A percentile compares a stretch with the other conserved stretches of the same genome.
phyloP scores from a whole-genome alignment of 2,113 vertebrate genomes.

The Entosphenus tridentatus region DNA sequence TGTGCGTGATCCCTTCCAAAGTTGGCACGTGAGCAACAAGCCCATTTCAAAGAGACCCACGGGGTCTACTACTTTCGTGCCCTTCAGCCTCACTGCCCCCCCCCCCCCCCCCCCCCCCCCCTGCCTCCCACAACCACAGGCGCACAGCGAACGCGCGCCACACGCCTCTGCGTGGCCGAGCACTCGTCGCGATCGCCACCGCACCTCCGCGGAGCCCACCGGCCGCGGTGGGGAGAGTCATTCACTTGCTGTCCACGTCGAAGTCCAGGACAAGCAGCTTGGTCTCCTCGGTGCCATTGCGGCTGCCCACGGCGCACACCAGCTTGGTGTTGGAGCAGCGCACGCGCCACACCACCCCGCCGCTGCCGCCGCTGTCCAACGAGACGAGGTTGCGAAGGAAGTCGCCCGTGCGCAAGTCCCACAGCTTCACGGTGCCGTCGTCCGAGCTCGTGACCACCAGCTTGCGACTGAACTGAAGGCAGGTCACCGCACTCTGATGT shows the following conservation, averaged over 20 bases:
- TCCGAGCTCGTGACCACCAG: slow-evolving; percentile 24
- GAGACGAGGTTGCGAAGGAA: slow-evolving; percentile 23
- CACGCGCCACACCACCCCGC: slow-evolving; percentile 21
- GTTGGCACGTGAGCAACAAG: too few species aligned
- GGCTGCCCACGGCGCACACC: slow-evolving; percentile 21
- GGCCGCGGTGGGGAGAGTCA: background rate
- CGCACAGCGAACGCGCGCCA: too few species aligned
- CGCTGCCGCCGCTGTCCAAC: slow-evolving; percentile 19
- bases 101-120: too few species aligned
- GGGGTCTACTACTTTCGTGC: too few species aligned
- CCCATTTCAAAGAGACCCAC: too few species aligned
- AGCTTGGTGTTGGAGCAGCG: slow-evolving; percentile 21
- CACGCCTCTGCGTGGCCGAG: too few species aligned
- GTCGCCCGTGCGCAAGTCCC: slow-evolving; percentile 23
- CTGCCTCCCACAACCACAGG: too few species aligned
- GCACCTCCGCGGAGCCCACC: too few species aligned
- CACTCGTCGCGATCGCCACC: too few species aligned
- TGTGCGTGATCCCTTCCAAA: too few species aligned
- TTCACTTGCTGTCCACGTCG: slow-evolving; percentile 20
- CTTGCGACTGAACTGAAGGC: slow-evolving; percentile 27
- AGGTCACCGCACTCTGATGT: slow-evolving; percentile 23
- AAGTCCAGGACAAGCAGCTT: slow-evolving; percentile 27
- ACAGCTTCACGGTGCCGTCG: slow-evolving; percentile 19
- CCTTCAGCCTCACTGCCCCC: too few species aligned
- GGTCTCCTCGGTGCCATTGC: slow-evolving; percentile 23